Evolutionary conservation across 2,888 invertebrate species (phyloP), one percentile per base, ranked within the genome.

Genomic region (Chydorus sphaericus): DNA sequence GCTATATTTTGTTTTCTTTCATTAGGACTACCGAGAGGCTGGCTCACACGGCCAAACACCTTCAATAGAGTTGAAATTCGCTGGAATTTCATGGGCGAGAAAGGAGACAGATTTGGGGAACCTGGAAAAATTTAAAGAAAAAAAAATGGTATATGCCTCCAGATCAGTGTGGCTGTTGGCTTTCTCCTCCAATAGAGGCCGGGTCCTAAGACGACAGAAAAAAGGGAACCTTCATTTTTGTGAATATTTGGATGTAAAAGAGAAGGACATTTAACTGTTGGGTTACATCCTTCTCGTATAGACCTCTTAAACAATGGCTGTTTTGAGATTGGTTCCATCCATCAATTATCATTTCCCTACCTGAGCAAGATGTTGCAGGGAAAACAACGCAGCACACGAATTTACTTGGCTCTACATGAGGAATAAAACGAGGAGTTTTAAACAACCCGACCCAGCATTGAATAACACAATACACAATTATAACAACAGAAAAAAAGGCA

Each of bases 371-470:
- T 44, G 44, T 44, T 44, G 44, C 18, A 44, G 44, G 28, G 44
- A 44, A 26, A 44, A 44, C 44, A 44, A 44, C 44, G 44, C 44
- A 44, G 44, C 44, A 44, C 44, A 28, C 44, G 37, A 52, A 36
- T 52, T 52, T 37, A 52, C 36, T 28, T 33, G 26, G 37, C 52
- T 52, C 37, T 37, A 52, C 23, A 26, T 52, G 26, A 52, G 37
- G 33, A 30, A 52, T 23, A 52, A 36, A 36, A 52, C 26, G 29
- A 51, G 29, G 31, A 16, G 50, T 55, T 56, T 26, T 31, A 48
- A 57, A 59, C 57, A 14, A 4, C 44, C 44, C 44, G 28, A 26
- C 44, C 44, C n/a, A n/a, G n/a, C n/a, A n/a, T 54, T 58, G 54
- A 3, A 31, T 52, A 31, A 31, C 4, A 18, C 52, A 31, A 14